These are phyloP conservation scores for Cerastoderma edule DNA, from an alignment of 2,888 invertebrate genomes.

Conservation along the genomic window DNA sequence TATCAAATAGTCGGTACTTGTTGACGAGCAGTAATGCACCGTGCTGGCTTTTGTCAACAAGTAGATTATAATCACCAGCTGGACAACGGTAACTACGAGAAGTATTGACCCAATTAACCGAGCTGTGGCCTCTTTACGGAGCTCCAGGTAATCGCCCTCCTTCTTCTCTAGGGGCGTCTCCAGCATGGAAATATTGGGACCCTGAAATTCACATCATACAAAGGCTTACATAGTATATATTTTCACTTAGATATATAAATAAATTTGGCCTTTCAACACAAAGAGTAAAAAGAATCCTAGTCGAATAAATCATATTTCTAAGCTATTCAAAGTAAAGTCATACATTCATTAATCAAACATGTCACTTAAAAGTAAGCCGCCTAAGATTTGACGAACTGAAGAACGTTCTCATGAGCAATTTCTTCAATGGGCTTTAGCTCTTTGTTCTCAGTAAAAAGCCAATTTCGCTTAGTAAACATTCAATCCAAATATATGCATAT, in stretches of 20 bases:
- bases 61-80: constrained; percentile 9
- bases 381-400: too few relatives aligned
- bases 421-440: too few relatives aligned
- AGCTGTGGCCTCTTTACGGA: constrained; percentile 3
- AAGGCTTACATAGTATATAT: neutral
- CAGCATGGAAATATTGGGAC: constrained; percentile 15
- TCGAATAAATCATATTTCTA: too few relatives aligned
- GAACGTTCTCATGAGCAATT: too few relatives aligned
- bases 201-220: too few relatives aligned
- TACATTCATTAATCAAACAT: too few relatives aligned
- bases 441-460: too few relatives aligned
- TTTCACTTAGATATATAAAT: neutral
- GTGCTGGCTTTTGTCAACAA: neutral
- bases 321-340: too few relatives aligned
- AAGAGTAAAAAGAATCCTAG: too few relatives aligned
- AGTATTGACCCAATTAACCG: constrained; percentile 3
- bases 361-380: too few relatives aligned
- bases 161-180: constrained; percentile 9
- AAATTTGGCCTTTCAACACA: neutral
- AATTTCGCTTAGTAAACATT: too few relatives aligned
- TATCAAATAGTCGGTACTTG: constrained; percentile 10
- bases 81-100: neutral
- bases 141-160: neutral
- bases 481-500: too few relatives aligned
- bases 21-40: neutral